phyloP scores from a whole-genome alignment of 2,888 invertebrate genomes.

The Tholera decimalis region DNA sequence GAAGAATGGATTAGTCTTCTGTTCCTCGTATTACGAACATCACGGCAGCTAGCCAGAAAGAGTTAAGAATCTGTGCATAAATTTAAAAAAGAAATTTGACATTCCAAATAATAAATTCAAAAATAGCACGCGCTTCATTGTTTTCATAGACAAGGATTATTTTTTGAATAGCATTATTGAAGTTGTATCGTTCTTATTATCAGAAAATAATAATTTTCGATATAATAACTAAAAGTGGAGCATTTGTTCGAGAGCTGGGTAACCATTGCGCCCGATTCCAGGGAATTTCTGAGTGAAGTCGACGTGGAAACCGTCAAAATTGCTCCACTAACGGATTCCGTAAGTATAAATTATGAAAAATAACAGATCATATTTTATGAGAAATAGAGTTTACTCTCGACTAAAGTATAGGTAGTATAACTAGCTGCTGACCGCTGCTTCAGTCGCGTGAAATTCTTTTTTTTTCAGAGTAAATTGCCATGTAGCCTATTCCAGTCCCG shows the following conservation, averaged over 20 bases:
- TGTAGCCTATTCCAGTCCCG: no score
- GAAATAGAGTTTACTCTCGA: no score
- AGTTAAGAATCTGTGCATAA: not conserved
- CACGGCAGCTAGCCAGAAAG: conserved; percentile 41
- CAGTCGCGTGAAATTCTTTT: no score
- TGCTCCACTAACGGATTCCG: conserved; percentile 85
- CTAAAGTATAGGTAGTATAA: no score
- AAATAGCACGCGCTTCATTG: conserved; percentile 10
- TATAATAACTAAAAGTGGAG: conserved; percentile 78
- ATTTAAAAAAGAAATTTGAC: conserved; percentile 17
- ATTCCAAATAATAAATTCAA: conserved; percentile 12
- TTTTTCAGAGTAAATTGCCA: no score
- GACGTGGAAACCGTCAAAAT: conserved; percentile 84
- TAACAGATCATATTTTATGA: no score
- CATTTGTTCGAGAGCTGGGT: conserved; percentile 76
- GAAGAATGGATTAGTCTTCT: conserved; percentile 62
- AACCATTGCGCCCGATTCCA: conserved; percentile 77
- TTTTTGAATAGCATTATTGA: not conserved
- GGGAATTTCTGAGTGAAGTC: conserved; percentile 80
- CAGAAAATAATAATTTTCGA: conserved; percentile 20
- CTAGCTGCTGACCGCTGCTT: no score
- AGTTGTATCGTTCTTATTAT: conserved; percentile 18
- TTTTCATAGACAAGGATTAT: not conserved
- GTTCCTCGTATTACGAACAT: conserved; percentile 47
- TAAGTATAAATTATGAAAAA: conserved; percentile 69